Evolutionary conservation across 2,113 vertebrate species (phyloP).

Genomic region (Cricetomys ansorgei): DNA sequence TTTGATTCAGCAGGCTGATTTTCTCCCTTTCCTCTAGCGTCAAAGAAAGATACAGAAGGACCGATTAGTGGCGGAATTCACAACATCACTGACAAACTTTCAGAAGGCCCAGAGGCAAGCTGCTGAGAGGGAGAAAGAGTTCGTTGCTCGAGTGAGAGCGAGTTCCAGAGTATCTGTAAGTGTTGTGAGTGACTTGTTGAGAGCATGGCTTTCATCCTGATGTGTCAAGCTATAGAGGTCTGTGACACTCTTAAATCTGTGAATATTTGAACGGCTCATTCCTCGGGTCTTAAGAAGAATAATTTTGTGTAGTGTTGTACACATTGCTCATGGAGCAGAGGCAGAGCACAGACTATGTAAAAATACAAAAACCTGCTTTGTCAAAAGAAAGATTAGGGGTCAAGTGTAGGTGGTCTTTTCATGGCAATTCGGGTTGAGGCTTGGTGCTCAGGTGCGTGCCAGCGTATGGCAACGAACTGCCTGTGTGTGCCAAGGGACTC

Average conservation of each 20-base stretch:
- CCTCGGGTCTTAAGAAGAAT: not conserved
- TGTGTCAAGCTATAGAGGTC: not conserved
- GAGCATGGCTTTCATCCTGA: not conserved
- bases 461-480: not conserved
- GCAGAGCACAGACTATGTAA: constrained; percentile 2
- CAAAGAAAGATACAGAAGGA: constrained; percentile 98
- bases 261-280: not conserved
- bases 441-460: not conserved
- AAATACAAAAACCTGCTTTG: not conserved
- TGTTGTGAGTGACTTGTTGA: constrained; percentile 46
- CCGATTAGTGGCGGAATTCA: constrained; percentile 95
- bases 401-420: not conserved
- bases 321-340: not conserved
- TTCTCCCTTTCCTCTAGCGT: constrained; percentile 85
- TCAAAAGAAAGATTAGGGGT: not conserved
- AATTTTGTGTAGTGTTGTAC: not conserved
- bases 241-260: not conserved
- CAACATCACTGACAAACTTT: constrained; percentile 92
- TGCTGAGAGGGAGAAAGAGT: constrained; percentile 95
- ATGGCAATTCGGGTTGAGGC: not conserved
- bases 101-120: constrained; percentile 95
- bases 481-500: not conserved
- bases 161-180: constrained; percentile 95
- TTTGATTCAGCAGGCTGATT: constrained; percentile 47
- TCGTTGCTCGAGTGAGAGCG: constrained; percentile 96